These are phyloP conservation scores for Neodiprion virginianus DNA, from an alignment of 1,140 invertebrate species.

Conservation along the genomic window DNA sequence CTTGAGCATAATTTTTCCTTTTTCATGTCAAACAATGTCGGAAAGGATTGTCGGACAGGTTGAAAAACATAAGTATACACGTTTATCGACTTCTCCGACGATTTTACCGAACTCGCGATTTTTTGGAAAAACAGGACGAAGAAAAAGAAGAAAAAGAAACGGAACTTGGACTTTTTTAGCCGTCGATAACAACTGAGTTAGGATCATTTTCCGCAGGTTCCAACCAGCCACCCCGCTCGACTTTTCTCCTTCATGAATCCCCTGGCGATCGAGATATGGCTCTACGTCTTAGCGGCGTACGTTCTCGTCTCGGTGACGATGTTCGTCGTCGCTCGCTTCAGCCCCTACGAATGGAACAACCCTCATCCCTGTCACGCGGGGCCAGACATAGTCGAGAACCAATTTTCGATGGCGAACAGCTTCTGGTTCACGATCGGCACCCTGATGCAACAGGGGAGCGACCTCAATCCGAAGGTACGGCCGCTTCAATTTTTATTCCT, in stretches of 20 bases:
- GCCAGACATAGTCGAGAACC: constrained; percentile 65
- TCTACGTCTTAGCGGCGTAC: constrained; percentile 80
- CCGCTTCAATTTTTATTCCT: constrained; percentile 22
- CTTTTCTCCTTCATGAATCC: constrained; percentile 90
- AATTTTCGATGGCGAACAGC: constrained; percentile 76
- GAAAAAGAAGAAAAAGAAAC: too few species aligned
- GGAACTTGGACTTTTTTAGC: too few species aligned
- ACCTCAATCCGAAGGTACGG: constrained; percentile 73
- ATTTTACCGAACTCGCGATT: too few species aligned
- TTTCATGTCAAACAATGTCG: too few species aligned
- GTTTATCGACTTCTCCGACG: too few species aligned
- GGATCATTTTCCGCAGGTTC: constrained; percentile 59
- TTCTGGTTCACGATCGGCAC: constrained; percentile 86
- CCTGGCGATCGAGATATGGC: constrained; percentile 84
- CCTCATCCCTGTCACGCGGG: constrained; percentile 75
- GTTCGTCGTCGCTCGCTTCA: constrained; percentile 83
- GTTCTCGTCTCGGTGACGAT: constrained; percentile 81
- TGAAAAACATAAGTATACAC: too few species aligned
- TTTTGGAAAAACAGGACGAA: too few species aligned
- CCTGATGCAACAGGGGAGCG: constrained; percentile 84
- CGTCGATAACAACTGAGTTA: too few species aligned
- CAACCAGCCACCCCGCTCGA: constrained; percentile 74
- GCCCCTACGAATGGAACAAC: constrained; percentile 83
- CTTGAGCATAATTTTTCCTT: too few species aligned
- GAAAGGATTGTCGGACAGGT: too few species aligned